Evolutionary conservation across 2,113 vertebrate genomes (phyloP).

Genomic region (Megaceryle maxima): DNA sequence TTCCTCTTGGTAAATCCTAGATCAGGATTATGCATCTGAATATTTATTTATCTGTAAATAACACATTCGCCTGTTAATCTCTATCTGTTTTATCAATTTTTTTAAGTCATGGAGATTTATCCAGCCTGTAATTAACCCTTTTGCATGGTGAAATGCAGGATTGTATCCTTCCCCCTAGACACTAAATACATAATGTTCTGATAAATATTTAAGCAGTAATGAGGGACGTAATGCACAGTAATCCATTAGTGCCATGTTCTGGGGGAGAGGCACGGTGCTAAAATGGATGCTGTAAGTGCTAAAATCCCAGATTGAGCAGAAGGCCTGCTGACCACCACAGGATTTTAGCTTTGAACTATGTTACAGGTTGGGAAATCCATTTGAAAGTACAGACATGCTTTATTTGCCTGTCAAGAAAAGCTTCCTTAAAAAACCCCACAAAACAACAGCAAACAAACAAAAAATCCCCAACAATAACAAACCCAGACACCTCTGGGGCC

Average conservation of each 20-base stretch:
- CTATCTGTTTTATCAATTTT: slow-evolving; percentile 67
- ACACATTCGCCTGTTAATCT: slow-evolving; percentile 69
- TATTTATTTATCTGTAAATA: slow-evolving; percentile 74
- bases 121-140: slow-evolving; percentile 84
- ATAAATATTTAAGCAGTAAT: slow-evolving; percentile 91
- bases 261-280: slow-evolving; percentile 38
- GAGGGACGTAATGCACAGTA: slow-evolving; percentile 81
- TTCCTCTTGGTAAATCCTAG: slow-evolving; percentile 25
- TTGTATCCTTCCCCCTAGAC: slow-evolving; percentile 52
- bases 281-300: slow-evolving; percentile 70
- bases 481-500: neutral
- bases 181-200: slow-evolving; percentile 86
- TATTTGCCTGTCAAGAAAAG: neutral
- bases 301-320: slow-evolving; percentile 68
- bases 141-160: slow-evolving; percentile 45
- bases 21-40: slow-evolving; percentile 30
- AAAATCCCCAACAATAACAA: neutral
- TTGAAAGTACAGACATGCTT: neutral
- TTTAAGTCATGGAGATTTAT: slow-evolving; percentile 68
- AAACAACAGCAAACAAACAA: no score
- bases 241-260: slow-evolving; percentile 80
- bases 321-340: slow-evolving; percentile 8
- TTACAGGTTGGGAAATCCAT: neutral
- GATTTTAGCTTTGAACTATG: neutral
- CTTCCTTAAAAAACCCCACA: neutral